These are phyloP conservation scores for Hydropotes inermis DNA, from an alignment of 2,113 vertebrate species.

Conservation along the genomic window DNA sequence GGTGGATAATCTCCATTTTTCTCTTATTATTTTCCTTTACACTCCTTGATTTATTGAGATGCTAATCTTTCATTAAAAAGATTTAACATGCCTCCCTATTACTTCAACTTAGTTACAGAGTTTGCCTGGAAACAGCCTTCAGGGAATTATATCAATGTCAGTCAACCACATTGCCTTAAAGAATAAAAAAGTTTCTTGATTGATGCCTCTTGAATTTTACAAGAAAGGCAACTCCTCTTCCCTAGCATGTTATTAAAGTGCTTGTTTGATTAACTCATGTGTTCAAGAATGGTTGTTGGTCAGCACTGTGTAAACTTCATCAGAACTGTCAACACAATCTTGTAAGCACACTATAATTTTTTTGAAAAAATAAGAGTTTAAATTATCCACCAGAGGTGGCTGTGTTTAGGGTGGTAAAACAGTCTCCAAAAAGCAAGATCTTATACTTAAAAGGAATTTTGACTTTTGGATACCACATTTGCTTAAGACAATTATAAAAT, in stretches of 20 bases:
- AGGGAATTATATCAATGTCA: neutral
- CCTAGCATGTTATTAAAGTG: neutral
- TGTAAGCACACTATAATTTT: neutral
- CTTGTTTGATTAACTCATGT: constrained; percentile 26
- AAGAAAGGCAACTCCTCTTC: neutral
- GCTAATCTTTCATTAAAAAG: neutral
- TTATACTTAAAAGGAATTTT: neutral
- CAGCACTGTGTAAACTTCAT: neutral
- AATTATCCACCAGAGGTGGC: neutral
- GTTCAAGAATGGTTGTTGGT: neutral
- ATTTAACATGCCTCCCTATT: neutral
- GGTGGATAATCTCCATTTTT: neutral
- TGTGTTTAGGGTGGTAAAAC: neutral
- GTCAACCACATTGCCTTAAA: neutral
- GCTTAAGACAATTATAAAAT: neutral
- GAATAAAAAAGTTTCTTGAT: neutral
- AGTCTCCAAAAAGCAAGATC: neutral
- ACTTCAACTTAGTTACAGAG: neutral
- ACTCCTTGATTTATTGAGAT: neutral
- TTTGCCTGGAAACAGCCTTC: neutral
- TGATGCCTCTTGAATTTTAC: neutral
- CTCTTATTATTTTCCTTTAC: neutral
- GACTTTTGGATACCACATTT: neutral
- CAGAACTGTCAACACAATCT: neutral
- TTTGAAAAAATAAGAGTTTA: neutral